These are phyloP conservation scores for Panzeria rudis DNA, from an alignment of 2,888 invertebrate genomes.

Conservation along the genomic window DNA sequence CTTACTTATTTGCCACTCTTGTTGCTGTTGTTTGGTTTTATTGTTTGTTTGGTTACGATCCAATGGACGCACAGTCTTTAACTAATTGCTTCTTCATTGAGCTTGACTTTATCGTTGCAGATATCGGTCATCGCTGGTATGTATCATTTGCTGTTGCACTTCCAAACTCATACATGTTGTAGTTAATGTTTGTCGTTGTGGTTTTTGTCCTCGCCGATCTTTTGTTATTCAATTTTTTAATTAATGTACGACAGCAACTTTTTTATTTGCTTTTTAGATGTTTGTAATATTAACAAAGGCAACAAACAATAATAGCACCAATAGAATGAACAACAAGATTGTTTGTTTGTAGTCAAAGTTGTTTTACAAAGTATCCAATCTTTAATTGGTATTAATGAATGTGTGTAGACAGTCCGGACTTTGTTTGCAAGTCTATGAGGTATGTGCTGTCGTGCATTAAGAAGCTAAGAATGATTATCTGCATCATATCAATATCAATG, in stretches of 20 bases:
- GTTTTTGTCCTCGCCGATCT: constrained; percentile 31
- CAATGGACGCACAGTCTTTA: constrained; percentile 41
- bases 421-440: neutral
- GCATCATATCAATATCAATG: neutral
- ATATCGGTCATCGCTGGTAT: constrained; percentile 15
- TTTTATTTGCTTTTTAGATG: constrained; percentile 6
- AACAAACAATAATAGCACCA: constrained; percentile 21
- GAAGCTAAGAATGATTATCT: constrained; percentile 15
- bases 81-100: constrained; percentile 63
- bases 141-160: constrained; percentile 17
- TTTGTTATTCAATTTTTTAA: constrained; percentile 64
- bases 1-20: constrained; percentile 14
- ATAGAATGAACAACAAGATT: neutral
- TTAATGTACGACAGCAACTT: constrained; percentile 35
- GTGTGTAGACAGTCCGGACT: constrained; percentile 8
- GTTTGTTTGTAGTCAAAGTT: constrained; percentile 25
- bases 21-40: constrained; percentile 11
- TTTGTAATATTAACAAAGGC: constrained; percentile 23
- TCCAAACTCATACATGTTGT: constrained; percentile 1
- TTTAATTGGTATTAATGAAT: constrained; percentile 55
- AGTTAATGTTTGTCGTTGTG: constrained; percentile 14
- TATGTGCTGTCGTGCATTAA: constrained; percentile 6
- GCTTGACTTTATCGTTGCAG: constrained; percentile 41
- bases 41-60: constrained; percentile 27
- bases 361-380: constrained; percentile 42